These are phyloP conservation scores for Scaptomyza caliginosa DNA, from an alignment of 2,888 invertebrate species.

Conservation along the genomic window DNA sequence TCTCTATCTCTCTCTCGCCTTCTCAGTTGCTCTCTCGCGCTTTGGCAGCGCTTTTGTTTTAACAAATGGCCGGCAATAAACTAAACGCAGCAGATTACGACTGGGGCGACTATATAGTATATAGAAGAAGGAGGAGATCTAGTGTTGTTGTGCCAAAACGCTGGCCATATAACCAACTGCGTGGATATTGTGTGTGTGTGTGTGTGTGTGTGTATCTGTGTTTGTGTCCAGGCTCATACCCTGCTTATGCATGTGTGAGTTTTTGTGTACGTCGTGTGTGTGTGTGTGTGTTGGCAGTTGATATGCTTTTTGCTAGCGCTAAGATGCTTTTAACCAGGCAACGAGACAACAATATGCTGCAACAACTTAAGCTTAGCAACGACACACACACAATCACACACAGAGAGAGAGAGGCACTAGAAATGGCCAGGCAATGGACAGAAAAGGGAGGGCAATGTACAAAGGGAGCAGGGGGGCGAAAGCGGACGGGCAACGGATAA, in stretches of 20 bases:
- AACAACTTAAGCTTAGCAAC: slow-evolving; percentile 71
- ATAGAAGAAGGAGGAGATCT: slow-evolving; percentile 8
- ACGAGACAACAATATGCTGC: slow-evolving; percentile 53
- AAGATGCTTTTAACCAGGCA: slow-evolving; percentile 68
- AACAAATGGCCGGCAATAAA: slow-evolving; percentile 70
- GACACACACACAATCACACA: slow-evolving; percentile 46
- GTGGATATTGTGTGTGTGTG: not conserved
- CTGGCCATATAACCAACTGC: slow-evolving; percentile 5
- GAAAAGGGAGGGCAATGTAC: too few species aligned
- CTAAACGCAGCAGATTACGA: slow-evolving; percentile 68
- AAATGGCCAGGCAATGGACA: not conserved
- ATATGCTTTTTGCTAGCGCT: slow-evolving; percentile 49
- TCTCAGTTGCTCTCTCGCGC: not conserved
- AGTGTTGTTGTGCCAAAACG: not conserved
- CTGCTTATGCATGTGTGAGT: slow-evolving; percentile 7
- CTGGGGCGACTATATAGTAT: slow-evolving; percentile 26
- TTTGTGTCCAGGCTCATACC: slow-evolving; percentile 12
- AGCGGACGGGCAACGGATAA: slow-evolving; percentile 36
- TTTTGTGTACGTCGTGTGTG: slow-evolving; percentile 14
- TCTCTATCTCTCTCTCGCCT: not conserved
- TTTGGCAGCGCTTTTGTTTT: slow-evolving; percentile 51
- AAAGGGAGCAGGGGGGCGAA: not conserved
- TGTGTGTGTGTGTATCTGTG: slow-evolving; percentile 10
- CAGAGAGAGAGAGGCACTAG: not conserved
- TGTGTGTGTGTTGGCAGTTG: slow-evolving; percentile 33